phyloP scores from a whole-genome alignment of 1,140 invertebrate species.

The Trichonephila clavata region DNA sequence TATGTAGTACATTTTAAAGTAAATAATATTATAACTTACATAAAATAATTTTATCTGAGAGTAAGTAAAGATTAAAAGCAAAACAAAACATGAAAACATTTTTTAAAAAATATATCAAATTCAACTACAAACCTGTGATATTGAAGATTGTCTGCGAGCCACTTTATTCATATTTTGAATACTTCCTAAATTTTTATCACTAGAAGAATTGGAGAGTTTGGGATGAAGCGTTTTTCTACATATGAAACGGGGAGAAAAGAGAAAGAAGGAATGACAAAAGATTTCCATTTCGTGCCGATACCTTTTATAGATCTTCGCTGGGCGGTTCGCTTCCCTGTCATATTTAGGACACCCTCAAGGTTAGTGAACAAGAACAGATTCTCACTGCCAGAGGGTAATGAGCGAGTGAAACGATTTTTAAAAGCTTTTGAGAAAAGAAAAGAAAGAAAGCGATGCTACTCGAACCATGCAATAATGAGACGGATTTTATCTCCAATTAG shows the following conservation, averaged over 20 bases:
- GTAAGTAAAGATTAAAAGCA: no score
- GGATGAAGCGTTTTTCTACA: background rate
- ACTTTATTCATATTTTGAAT: background rate
- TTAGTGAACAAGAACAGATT: constrained; percentile 67
- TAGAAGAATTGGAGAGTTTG: background rate
- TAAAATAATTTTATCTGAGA: no score
- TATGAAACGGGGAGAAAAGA: background rate
- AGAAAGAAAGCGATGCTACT: background rate
- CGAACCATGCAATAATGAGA: background rate
- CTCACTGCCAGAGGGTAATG: constrained; percentile 30
- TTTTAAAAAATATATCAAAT: no score
- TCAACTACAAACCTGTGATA: background rate
- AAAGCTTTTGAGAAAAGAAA: background rate
- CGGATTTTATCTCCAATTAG: constrained; percentile 36
- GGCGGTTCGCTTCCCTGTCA: constrained; percentile 53
- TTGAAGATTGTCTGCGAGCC: background rate
- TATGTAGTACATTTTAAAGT: no score
- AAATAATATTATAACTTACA: no score
- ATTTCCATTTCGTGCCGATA: constrained; percentile 33
- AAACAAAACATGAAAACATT: no score
- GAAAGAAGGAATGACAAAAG: constrained; percentile 45
- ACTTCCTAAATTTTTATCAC: background rate
- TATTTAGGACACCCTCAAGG: constrained; percentile 69
- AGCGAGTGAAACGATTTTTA: constrained; percentile 55
- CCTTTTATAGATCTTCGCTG: constrained; percentile 25